Percentiles rank a stretch among this genome's conserved stretches.
These are phyloP conservation scores for Zeus faber DNA, from an alignment of 2,113 vertebrate genomes.

Conservation along the genomic window DNA sequence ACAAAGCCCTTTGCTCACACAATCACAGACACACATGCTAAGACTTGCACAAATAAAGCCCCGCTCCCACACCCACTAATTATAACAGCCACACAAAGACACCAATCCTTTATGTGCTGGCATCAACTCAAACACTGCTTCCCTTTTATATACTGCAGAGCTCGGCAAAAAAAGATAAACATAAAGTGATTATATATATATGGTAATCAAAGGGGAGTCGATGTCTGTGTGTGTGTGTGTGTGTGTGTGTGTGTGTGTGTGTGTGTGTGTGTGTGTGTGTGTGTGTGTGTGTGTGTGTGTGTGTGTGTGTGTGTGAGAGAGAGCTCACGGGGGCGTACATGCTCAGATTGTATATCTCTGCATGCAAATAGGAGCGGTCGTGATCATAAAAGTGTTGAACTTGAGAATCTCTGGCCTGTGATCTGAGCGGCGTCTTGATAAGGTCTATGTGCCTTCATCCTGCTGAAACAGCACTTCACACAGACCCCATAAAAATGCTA, in stretches of 20 bases:
- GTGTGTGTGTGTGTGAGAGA: background rate
- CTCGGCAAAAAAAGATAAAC: background rate
- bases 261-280: background rate
- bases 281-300: background rate
- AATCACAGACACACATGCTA: background rate
- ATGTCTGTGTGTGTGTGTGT: background rate
- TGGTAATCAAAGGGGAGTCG: background rate
- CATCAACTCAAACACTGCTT: background rate
- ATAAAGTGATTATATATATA: slow-evolving; percentile 1
- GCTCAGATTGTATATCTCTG: background rate
- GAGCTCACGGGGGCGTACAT: no score
- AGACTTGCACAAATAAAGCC: slow-evolving; percentile 3
- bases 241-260: background rate
- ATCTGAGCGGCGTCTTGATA: slow-evolving; percentile 46
- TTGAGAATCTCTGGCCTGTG: slow-evolving; percentile 38
- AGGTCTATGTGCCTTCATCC: slow-evolving; percentile 32
- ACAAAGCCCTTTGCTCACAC: no score
- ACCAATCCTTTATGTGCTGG: background rate
- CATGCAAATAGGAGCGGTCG: slow-evolving; percentile 10
- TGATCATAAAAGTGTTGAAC: slow-evolving; percentile 67
- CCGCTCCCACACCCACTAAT: background rate
- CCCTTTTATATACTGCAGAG: background rate
- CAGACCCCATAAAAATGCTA: slow-evolving; percentile 40
- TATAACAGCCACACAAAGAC: background rate
- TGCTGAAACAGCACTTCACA: slow-evolving; percentile 53